Evolutionary conservation across 2,113 vertebrate genomes (phyloP).

Genomic region (Mobula birostris): DNA sequence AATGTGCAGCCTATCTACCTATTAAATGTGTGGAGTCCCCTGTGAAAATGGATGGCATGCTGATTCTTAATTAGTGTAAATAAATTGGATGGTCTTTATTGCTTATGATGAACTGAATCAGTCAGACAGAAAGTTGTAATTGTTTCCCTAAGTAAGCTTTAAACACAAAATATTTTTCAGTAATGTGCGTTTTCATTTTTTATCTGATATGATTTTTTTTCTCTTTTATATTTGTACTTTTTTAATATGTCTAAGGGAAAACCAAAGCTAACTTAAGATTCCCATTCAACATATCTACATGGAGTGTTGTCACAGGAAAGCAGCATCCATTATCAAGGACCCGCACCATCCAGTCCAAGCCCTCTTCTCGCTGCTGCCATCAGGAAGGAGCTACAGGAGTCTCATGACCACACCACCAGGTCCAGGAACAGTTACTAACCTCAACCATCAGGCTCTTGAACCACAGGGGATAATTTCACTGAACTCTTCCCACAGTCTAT

Average conservation of each 20-base stretch:
- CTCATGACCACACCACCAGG: too few relatives aligned
- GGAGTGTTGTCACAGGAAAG: too few relatives aligned
- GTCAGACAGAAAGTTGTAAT: neutral
- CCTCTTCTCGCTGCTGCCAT: too few relatives aligned
- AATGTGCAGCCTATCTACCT: neutral
- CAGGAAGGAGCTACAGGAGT: too few relatives aligned
- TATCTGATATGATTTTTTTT: neutral
- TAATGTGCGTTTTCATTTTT: neutral
- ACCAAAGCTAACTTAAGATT: too few relatives aligned
- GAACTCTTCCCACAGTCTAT: too few relatives aligned
- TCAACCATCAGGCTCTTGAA: too few relatives aligned
- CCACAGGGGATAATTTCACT: too few relatives aligned
- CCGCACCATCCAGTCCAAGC: too few relatives aligned
- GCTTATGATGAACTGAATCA: neutral
- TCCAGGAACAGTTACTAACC: too few relatives aligned
- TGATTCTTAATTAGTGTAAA: neutral
- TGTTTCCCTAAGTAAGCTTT: neutral
- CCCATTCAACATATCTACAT: too few relatives aligned
- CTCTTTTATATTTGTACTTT: neutral
- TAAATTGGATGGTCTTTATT: neutral
- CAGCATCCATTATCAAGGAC: too few relatives aligned
- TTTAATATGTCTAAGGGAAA: neutral
- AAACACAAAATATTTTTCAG: neutral
- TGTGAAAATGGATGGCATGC: neutral
- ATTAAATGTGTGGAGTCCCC: conserved; percentile 2